Percentiles rank a stretch among this genome's conserved stretches.
These are phyloP conservation scores for Mystacornis crossleyi DNA, from an alignment of 2,113 vertebrate species.

Conservation along the genomic window DNA sequence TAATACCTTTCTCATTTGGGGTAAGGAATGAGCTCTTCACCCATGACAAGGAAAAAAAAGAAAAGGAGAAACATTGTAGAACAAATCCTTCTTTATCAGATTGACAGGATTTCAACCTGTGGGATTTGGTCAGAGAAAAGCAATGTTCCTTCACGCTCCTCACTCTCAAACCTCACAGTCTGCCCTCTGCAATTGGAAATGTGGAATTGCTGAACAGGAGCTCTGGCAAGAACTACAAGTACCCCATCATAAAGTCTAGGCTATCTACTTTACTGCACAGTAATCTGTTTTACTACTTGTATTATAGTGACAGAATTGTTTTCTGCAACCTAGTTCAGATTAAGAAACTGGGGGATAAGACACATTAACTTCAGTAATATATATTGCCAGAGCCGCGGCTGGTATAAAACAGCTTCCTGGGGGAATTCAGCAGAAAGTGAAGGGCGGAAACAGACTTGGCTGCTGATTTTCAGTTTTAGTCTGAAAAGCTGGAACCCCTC, in stretches of 20 bases:
- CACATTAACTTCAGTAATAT: conserved; percentile 43
- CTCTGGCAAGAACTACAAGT: not conserved
- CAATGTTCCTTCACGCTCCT: not conserved
- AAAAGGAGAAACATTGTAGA: not conserved
- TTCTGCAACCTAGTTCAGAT: conserved; percentile 46
- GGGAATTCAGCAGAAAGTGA: not conserved
- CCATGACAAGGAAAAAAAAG: not conserved
- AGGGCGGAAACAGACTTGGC: not conserved
- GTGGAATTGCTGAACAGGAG: not conserved
- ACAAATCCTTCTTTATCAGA: not conserved
- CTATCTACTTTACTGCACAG: conserved; percentile 45
- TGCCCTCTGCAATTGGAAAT: not conserved
- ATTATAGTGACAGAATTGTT: conserved; percentile 49
- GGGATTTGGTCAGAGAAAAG: not conserved
- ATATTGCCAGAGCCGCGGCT: not conserved
- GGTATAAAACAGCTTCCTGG: conserved; percentile 13
- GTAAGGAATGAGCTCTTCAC: not conserved
- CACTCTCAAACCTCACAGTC: not conserved
- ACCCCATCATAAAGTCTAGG: conserved; percentile 21
- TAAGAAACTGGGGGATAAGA: conserved; percentile 51
- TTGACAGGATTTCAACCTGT: not conserved
- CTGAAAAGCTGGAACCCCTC: not conserved
- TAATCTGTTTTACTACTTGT: conserved; percentile 55
- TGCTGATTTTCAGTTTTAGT: not conserved
- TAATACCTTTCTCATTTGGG: not conserved